phyloP scores from a whole-genome alignment of 2,113 vertebrate species.

The Hystrix cristata region DNA sequence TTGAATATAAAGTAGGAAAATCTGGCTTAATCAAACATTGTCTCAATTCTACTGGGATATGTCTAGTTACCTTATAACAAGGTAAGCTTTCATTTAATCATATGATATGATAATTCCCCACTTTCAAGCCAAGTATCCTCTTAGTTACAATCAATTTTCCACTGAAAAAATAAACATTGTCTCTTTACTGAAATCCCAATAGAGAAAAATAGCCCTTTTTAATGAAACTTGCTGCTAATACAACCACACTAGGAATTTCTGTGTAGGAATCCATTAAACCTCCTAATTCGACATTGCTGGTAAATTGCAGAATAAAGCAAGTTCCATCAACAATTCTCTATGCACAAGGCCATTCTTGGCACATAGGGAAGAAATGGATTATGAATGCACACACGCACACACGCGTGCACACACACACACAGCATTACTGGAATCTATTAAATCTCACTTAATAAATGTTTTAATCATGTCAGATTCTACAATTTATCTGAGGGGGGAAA shows the following conservation, averaged over 20 bases:
- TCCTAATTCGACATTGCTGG: slow-evolving; percentile 84
- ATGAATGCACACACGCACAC: slow-evolving; percentile 33
- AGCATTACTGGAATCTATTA: slow-evolving; percentile 78
- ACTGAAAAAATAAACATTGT: slow-evolving; percentile 92
- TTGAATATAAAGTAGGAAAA: slow-evolving; percentile 99
- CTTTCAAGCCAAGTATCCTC: slow-evolving; percentile 94
- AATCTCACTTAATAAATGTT: slow-evolving; percentile 81
- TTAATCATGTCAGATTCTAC: slow-evolving; percentile 83
- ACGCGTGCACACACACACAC: not conserved
- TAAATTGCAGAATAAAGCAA: slow-evolving; percentile 84
- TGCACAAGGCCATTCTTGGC: slow-evolving; percentile 75
- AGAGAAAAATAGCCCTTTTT: slow-evolving; percentile 89
- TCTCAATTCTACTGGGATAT: slow-evolving; percentile 95
- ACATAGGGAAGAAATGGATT: slow-evolving; percentile 76
- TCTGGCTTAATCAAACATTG: slow-evolving; percentile 98
- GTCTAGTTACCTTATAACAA: slow-evolving; percentile 98
- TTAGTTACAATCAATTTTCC: slow-evolving; percentile 97
- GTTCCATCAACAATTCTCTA: slow-evolving; percentile 74
- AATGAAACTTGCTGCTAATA: slow-evolving; percentile 87
- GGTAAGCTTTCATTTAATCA: slow-evolving; percentile 98
- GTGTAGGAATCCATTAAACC: slow-evolving; percentile 88
- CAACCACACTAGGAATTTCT: slow-evolving; percentile 87
- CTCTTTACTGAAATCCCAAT: slow-evolving; percentile 89
- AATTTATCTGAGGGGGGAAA: slow-evolving; percentile 67
- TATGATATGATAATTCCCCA: slow-evolving; percentile 92